Conservation (phyloP, 2,888 invertebrate genomes). For the Cephus runcator region DNA sequence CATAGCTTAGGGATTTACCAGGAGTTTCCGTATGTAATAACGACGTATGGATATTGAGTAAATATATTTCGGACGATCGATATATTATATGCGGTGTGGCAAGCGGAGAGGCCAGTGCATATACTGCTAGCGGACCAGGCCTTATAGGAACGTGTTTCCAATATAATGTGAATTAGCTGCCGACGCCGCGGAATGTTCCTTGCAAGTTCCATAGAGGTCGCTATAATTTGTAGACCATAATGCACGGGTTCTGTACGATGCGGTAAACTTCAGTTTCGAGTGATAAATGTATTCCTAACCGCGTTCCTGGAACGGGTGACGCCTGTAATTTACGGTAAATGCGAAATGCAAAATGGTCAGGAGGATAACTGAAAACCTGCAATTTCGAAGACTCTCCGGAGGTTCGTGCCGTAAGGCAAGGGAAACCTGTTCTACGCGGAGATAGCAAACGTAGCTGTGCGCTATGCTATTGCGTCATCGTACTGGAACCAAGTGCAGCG, state of each 20-base stretch:
- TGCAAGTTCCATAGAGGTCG: conserved; percentile 26
- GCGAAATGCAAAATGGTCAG: neutral
- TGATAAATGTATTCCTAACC: conserved; percentile 26
- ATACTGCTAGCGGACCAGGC: neutral
- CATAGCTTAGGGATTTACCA: neutral
- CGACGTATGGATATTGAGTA: neutral
- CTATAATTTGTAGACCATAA: conserved; percentile 37
- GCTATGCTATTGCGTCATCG: neutral
- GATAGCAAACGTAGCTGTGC: neutral
- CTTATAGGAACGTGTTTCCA: neutral
- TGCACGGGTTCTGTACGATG: conserved; percentile 16
- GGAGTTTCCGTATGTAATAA: neutral
- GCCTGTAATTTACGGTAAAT: conserved; percentile 5
- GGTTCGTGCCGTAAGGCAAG: neutral
- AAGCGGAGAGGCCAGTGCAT: neutral
- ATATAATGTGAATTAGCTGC: conserved; percentile 16
- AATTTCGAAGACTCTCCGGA: neutral
- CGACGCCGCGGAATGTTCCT: conserved; percentile 30
- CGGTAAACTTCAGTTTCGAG: conserved; percentile 19
- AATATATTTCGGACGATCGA: neutral
- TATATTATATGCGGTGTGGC: neutral
- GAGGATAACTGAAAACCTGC: conserved; percentile 4
- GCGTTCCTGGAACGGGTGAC: neutral
- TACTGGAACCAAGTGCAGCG: neutral
- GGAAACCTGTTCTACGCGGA: neutral